These are phyloP conservation scores for Bombylius major DNA, from an alignment of 2,888 invertebrate genomes.

Conservation along the genomic window DNA sequence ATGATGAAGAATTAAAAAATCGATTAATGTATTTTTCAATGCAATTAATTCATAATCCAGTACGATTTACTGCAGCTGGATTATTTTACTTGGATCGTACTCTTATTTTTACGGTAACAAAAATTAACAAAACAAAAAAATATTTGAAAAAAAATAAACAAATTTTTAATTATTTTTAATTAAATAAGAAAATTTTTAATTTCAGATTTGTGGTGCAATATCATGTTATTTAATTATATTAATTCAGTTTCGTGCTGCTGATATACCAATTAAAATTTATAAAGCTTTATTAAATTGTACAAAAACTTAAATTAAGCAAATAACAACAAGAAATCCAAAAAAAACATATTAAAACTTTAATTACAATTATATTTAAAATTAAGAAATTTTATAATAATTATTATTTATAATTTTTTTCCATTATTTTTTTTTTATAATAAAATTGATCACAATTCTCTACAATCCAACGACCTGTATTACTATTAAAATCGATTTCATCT, in stretches of 20 bases:
- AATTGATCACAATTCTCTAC: too few species aligned
- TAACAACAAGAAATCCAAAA: too few species aligned
- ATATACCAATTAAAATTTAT: too few species aligned
- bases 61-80: conserved; percentile 33
- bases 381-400: too few species aligned
- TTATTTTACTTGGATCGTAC: conserved; percentile 34
- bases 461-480: too few species aligned
- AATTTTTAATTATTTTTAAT: background rate
- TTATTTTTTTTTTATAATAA: too few species aligned
- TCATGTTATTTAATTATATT: conserved; percentile 36
- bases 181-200: background rate
- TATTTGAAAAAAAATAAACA: background rate
- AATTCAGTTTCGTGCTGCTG: conserved; percentile 24
- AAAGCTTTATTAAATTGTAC: too few species aligned
- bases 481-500: too few species aligned
- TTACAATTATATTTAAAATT: too few species aligned
- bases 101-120: conserved; percentile 32
- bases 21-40: conserved; percentile 28
- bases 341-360: too few species aligned
- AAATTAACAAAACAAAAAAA: background rate
- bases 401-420: too few species aligned
- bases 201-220: conserved; percentile 32
- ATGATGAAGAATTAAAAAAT: conserved; percentile 25
- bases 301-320: too few species aligned
- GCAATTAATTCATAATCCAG: conserved; percentile 30